These are phyloP conservation scores for Idaea aversata DNA, from an alignment of 2,888 invertebrate genomes.

Conservation along the genomic window DNA sequence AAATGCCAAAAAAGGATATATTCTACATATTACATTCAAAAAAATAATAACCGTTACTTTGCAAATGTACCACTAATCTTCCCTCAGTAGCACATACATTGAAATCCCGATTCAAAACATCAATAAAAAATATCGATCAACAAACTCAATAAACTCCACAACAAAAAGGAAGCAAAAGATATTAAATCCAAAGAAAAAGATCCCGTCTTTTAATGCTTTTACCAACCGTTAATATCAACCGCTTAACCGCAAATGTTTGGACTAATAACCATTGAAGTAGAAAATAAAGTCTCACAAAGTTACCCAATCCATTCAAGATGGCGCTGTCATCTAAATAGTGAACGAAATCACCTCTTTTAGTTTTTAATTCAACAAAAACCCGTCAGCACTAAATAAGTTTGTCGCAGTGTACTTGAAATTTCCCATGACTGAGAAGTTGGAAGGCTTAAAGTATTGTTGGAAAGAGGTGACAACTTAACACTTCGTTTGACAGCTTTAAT, in stretches of 20 bases:
- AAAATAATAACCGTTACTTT: background rate
- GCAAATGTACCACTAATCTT: background rate
- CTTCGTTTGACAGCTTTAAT: slow-evolving; percentile 5
- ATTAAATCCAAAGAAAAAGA: background rate
- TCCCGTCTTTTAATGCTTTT: background rate
- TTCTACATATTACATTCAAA: no score
- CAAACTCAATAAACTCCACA: background rate
- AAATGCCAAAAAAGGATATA: no score
- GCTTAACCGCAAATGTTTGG: slow-evolving; percentile 1
- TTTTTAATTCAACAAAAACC: background rate
- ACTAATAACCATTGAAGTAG: background rate
- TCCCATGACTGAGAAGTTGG: background rate
- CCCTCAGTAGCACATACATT: background rate
- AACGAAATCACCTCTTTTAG: background rate
- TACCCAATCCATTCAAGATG: background rate
- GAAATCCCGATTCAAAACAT: background rate
- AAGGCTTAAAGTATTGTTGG: background rate
- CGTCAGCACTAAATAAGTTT: background rate
- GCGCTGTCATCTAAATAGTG: background rate
- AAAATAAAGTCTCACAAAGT: background rate
- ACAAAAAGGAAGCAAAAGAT: background rate
- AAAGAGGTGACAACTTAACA: slow-evolving; percentile 4
- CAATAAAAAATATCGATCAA: background rate
- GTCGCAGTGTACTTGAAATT: background rate
- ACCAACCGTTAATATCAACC: background rate